phyloP scores from a whole-genome alignment of 2,888 invertebrate species.

The Slavum lentiscoides region DNA sequence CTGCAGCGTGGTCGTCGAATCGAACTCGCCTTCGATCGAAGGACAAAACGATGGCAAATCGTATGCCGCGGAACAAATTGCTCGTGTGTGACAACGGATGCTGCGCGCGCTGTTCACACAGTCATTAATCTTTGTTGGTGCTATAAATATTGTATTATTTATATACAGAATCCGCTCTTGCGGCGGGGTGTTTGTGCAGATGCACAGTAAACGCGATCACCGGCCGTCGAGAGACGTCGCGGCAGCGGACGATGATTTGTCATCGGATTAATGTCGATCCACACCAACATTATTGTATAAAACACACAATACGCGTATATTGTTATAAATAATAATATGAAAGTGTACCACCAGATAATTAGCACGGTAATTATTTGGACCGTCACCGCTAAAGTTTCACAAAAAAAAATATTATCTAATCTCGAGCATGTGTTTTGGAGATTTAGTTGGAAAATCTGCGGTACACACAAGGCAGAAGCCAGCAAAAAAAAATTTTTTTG shows the following conservation, averaged over 20 bases:
- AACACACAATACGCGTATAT: conserved; percentile 1
- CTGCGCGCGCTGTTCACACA: conserved; percentile 15
- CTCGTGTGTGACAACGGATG: background rate
- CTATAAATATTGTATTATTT: background rate
- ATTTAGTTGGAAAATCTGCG: too few relatives aligned
- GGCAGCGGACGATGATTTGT: conserved; percentile 25
- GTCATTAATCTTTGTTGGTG: conserved; percentile 45
- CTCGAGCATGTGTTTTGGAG: too few relatives aligned
- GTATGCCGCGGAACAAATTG: conserved; percentile 23
- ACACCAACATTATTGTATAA: background rate
- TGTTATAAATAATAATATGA: conserved; percentile 30
- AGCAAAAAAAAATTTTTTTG: too few relatives aligned
- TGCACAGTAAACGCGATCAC: background rate
- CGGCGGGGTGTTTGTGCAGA: background rate
- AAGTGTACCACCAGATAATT: conserved; percentile 31
- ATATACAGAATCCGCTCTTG: too few relatives aligned
- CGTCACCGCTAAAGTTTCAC: background rate
- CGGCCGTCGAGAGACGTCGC: background rate
- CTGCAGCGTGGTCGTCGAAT: background rate
- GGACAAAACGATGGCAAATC: conserved; percentile 31
- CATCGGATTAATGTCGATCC: conserved; percentile 50
- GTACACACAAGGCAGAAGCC: too few relatives aligned
- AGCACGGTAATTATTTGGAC: background rate
- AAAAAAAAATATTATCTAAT: too few relatives aligned
- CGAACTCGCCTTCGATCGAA: conserved; percentile 25